These are phyloP conservation scores for Seriola quinqueradiata DNA, from an alignment of 2,113 vertebrate genomes.

Conservation along the genomic window DNA sequence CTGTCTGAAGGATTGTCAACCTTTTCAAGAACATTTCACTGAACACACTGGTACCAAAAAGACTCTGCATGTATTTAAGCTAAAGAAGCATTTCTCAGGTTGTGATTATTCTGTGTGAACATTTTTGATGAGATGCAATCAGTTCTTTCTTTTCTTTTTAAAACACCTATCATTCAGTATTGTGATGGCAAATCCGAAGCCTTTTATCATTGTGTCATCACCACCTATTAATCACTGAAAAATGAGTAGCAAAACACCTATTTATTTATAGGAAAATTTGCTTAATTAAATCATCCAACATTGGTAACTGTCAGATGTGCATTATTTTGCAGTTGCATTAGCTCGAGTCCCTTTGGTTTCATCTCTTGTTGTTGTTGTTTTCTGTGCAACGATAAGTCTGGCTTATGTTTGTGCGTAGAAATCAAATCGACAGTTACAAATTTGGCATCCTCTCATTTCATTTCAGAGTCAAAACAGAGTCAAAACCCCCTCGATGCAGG, in stretches of 20 bases:
- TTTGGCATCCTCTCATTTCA: no score
- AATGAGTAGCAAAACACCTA: neutral
- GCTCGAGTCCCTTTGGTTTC: neutral
- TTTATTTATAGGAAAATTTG: neutral
- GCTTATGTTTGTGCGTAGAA: no score
- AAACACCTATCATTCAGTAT: neutral
- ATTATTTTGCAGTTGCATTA: neutral
- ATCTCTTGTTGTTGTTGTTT: no score
- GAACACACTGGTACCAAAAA: neutral
- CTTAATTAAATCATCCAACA: no score
- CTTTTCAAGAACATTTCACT: neutral
- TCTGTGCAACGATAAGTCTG: no score
- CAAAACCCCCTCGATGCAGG: neutral
- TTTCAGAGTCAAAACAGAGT: no score
- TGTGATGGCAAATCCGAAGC: neutral
- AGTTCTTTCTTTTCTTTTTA: neutral
- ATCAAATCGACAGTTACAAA: no score
- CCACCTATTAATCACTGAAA: neutral
- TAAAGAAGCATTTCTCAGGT: neutral
- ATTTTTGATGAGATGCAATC: neutral
- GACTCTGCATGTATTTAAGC: neutral
- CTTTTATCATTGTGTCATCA: neutral
- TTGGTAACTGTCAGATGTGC: neutral
- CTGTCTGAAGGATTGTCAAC: neutral
- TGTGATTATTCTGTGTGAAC: neutral